phyloP scores from a whole-genome alignment of 1,140 invertebrate species.

The Berghia stephanieae region DNA sequence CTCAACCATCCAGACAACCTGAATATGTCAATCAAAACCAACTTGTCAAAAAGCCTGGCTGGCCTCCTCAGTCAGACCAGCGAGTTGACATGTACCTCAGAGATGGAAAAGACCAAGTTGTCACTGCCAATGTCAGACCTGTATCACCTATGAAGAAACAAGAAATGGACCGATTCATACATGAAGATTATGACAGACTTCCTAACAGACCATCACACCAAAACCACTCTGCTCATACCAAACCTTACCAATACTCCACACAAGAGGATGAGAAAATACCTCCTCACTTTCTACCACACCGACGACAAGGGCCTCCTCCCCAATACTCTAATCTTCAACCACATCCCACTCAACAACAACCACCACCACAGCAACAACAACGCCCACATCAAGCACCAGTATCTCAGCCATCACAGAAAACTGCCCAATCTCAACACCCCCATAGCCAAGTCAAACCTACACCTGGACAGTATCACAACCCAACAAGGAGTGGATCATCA shows the following conservation, averaged over 20 bases:
- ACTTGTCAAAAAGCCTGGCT: too few species aligned
- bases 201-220: background rate
- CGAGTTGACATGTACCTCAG: too few species aligned
- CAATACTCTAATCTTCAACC: background rate
- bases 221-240: too few species aligned
- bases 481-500: slow-evolving; percentile 11
- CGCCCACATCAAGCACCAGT: background rate
- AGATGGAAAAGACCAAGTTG: too few species aligned
- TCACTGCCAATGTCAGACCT: too few species aligned
- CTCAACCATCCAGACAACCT: background rate
- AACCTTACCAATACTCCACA: too few species aligned
- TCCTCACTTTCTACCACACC: too few species aligned
- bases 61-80: too few species aligned
- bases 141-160: too few species aligned
- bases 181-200: background rate
- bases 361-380: slow-evolving; percentile 4
- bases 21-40: background rate
- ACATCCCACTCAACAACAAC: background rate
- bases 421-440: slow-evolving; percentile 2
- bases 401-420: slow-evolving; percentile 3
- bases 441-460: slow-evolving; percentile 9
- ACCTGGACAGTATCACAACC: slow-evolving; percentile 11
- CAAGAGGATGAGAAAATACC: too few species aligned
- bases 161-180: slow-evolving; percentile 1
- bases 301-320: background rate